These are phyloP conservation scores for Lasioglossum zephyrum DNA, from an alignment of 2,888 invertebrate genomes.

Conservation along the genomic window DNA sequence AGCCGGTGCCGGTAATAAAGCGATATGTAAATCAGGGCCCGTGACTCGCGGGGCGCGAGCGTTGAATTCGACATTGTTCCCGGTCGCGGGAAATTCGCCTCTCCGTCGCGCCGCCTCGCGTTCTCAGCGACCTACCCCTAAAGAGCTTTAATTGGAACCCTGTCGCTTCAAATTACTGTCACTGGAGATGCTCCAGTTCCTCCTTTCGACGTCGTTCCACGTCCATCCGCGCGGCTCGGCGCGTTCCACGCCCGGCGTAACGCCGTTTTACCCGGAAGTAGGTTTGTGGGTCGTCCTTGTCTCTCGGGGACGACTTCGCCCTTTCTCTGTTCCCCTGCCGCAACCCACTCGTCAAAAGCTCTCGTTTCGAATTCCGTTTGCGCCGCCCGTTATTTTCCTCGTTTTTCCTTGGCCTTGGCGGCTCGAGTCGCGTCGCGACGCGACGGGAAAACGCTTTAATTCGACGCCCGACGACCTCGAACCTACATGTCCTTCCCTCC, in stretches of 20 bases:
- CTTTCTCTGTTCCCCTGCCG: conserved; percentile 37
- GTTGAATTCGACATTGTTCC: conserved; percentile 73
- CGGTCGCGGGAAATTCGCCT: conserved; percentile 37
- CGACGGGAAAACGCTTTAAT: conserved; percentile 45
- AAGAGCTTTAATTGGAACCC: conserved; percentile 78
- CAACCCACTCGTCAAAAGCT: conserved; percentile 46
- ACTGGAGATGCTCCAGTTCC: conserved; percentile 74
- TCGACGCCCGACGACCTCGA: not conserved
- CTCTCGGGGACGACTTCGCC: conserved; percentile 51
- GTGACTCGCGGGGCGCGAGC: conserved; percentile 33
- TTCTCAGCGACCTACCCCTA: conserved; percentile 61
- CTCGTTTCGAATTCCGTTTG: conserved; percentile 52
- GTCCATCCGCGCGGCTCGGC: conserved; percentile 14
- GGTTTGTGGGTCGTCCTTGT: conserved; percentile 68
- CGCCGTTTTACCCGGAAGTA: conserved; percentile 66
- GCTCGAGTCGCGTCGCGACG: not conserved
- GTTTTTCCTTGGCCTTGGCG: conserved; percentile 59
- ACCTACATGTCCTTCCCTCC: not conserved
- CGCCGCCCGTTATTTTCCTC: conserved; percentile 47
- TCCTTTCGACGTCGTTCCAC: conserved; percentile 60
- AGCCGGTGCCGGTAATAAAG: conserved; percentile 67
- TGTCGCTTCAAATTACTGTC: conserved; percentile 77
- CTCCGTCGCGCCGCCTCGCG: conserved; percentile 12
- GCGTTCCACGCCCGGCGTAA: conserved; percentile 47
- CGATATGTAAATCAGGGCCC: conserved; percentile 73